Evolutionary conservation across 2,888 invertebrate genomes (phyloP), one percentile per base, ranked within the genome.

Genomic region (Achlya flavicornis): DNA sequence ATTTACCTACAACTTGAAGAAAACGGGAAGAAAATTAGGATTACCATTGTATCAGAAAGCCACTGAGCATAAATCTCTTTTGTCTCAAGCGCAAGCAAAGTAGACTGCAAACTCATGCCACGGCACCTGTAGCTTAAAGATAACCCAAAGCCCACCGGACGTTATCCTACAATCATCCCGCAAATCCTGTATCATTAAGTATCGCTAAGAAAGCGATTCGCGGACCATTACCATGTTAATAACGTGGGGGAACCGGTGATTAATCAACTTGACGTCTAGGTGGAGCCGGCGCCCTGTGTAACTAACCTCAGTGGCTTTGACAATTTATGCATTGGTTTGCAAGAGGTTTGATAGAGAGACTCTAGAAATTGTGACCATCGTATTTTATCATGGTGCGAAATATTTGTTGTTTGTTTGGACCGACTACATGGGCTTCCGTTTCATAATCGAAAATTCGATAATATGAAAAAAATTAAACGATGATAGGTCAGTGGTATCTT

Each of bases 211-310:
- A 92, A 91, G 90, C 90, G 90, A 91, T 92, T 89, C 89, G 87
- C 86, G 89, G 84, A 86, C 89, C 89, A 93, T 93, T 93, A 91
- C 93, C 92, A 93, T 93, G 93, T 93, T 93, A 93, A 93, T 93
- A 92, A 91, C 89, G 77, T 88, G 78, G 91, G 93, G 93, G 92
- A 89, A 83, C 78, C 70, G 80, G 89, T 83, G 86, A 93, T 93
- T 93, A 93, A 93, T 93, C 93, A 93, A 88, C 75, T 86, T 91
- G 92, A 92, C 93, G 87, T 89, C 84, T 86, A 82, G 85, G 83
- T 81, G 81, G 84, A 85, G 80, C 83, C 75, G 81, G 84, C 84
- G 80, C 83, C 75, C 74, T 73, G 66, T 66, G 73, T 75, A 79
- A 88, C 88, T 88, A 88, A 86, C 88, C 89, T 83, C 86, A 71